Conservation (phyloP, 2,888 invertebrate species). For the Chrysolina haemoptera region DNA sequence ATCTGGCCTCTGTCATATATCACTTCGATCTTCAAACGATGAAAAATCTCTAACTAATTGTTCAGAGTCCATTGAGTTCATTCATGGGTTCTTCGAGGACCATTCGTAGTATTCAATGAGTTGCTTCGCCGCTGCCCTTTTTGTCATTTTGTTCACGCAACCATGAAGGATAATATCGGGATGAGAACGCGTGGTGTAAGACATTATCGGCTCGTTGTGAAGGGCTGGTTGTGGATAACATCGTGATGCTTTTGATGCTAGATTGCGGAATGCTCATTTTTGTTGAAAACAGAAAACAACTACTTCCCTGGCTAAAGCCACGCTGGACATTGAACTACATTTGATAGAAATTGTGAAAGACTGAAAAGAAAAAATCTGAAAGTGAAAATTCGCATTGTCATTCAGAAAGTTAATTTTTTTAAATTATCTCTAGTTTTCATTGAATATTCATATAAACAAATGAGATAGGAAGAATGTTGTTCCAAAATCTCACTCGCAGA, state of each 20-base stretch:
- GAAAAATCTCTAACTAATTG: slow-evolving; percentile 68
- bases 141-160: slow-evolving; percentile 64
- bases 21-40: slow-evolving; percentile 64
- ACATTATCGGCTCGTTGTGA: slow-evolving; percentile 51
- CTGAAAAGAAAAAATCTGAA: too few species aligned
- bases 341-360: too few species aligned
- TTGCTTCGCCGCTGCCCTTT: slow-evolving; percentile 59
- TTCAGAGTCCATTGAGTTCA: slow-evolving; percentile 49
- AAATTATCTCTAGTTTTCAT: too few species aligned
- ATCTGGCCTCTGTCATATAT: slow-evolving; percentile 65
- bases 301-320: too few species aligned
- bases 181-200: slow-evolving; percentile 50
- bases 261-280: neutral
- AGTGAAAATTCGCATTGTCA: too few species aligned
- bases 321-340: too few species aligned
- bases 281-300: too few species aligned
- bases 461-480: too few species aligned
- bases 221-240: neutral
- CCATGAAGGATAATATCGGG: slow-evolving; percentile 60
- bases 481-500: too few species aligned
- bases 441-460: too few species aligned
- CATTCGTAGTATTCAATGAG: slow-evolving; percentile 61
- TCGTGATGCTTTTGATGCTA: neutral
- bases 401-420: too few species aligned
- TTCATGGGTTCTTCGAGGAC: slow-evolving; percentile 58